Conservation (phyloP, 2,888 invertebrate genomes). For the Digitonthophagus gazella region DNA sequence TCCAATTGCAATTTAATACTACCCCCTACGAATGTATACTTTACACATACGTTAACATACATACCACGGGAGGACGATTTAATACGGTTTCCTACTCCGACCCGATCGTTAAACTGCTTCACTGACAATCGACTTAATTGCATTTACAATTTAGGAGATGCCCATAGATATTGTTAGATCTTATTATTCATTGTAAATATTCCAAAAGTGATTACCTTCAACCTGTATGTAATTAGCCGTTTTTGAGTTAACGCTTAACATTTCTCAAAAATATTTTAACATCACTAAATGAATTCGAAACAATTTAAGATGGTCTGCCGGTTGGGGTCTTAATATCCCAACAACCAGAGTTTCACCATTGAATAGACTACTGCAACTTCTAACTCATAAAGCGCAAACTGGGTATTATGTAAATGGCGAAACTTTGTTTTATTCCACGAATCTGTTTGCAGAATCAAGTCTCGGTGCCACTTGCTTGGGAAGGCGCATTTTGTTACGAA, state of each 20-base stretch:
- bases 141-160: background rate
- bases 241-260: background rate
- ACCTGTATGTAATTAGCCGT: too few species aligned
- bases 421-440: background rate
- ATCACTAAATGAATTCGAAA: background rate
- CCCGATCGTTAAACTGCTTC: slow-evolving; percentile 7
- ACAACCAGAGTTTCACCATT: background rate
- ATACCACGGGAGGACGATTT: slow-evolving; percentile 5
- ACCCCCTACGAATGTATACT: slow-evolving; percentile 11
- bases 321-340: background rate
- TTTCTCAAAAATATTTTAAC: background rate
- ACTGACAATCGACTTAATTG: slow-evolving; percentile 5
- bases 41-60: slow-evolving; percentile 2
- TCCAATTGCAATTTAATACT: slow-evolving; percentile 15
- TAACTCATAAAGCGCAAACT: background rate
- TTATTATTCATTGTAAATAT: too few species aligned
- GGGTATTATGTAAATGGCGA: background rate
- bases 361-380: background rate
- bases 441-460: background rate
- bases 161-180: background rate
- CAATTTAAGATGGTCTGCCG: background rate
- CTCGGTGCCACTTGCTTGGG: background rate
- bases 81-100: slow-evolving; percentile 4
- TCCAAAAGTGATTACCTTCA: too few species aligned
- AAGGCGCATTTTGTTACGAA: background rate